Base-by-base conservation (phyloP, 2,797 vertebrate species). In the Sebastolobus alascanus region DNA sequence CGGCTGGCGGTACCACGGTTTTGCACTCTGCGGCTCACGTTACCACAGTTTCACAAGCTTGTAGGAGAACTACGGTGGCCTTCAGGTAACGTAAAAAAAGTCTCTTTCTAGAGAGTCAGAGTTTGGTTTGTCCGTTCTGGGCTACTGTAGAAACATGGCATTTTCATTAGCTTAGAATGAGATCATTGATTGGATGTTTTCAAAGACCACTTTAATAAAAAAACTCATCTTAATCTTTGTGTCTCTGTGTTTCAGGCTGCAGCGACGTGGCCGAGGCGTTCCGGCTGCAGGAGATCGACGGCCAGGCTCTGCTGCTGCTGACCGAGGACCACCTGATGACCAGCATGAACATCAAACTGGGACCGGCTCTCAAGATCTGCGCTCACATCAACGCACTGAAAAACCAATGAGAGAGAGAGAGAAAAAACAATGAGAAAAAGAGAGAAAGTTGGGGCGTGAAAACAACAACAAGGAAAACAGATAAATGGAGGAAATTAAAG, bases 311-410 rank as follows among this genome's bases (percentile, higher is more conserved):
- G 88, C 95, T 99, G 85, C 96, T 99, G 83, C 96, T 99, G 84
- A 99, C 99, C 22, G 98, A 99, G 84, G 98, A 99, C 87, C 98
- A 99, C 63, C 97, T 99, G 78, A 99, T 99, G 98, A 98, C 96
- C 88, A 98, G 98, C 88, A 99, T 99, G 97, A 99, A 99, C 91
- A 97, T 99, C 90, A 99, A 99, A 88, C 94, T 99, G 85, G 98
- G 98, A 38, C 98, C 98, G 5, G 98, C 98, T 25, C 97, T 99
- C 68, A 99, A 99, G 95, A 99, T 99, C 92, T 99, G 98, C 46
- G 98, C 98, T 84, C 98, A 99, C 94, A 99, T 99, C 94, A 99
- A 98, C 74, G 92, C 97, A 2, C 97, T 99, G 77, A 99, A 98
- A 84, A 97, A 98, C 93, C 96, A 96, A 61, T 99, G 91, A 94